Base-by-base conservation (phyloP, 2,797 vertebrate species). In the Hipposideros larvatus region DNA sequence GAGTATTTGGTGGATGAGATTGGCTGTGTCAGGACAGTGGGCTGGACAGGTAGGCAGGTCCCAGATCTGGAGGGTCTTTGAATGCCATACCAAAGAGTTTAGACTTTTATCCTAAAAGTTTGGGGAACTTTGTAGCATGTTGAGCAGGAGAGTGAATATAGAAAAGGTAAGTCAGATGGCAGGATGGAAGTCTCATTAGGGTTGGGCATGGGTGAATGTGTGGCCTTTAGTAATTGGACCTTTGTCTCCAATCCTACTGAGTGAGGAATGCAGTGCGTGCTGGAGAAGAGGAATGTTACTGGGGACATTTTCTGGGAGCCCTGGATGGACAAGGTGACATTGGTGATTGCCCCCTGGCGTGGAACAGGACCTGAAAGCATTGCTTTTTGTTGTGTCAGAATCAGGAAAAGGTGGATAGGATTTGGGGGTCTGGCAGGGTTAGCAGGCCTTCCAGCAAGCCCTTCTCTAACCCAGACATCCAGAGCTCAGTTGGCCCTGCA, bases 211-310 rank as follows among this genome's bases (percentile, higher is more conserved):
- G 79, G 84, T 74, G 43, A 59, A 14, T 43, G 18, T 65, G 31
- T 70, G 51, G 24, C 68, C 87, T 48, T 68, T 41, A 26, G 87
- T 82, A 48, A 77, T 10, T 87, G 83, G 63, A 71, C 63, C 87
- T 94, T 85, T 87, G 63, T 92, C 88, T 82, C 87, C 34, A 53
- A 70, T 92, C 28, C 41, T 66, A 9, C 73, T 26, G 37, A 48
- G 66, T 70, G n/a, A 96, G 41, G 51, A 73, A 48, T 34, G 66
- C 7, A 8, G 15, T 66, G 16, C n/a, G 1, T 55, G 75, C 59
- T 85, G 66, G 74, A 74, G 88, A 87, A 74, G 53, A n/a, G 48
- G 24, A 14, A 8, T 71, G 4, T 70, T 93, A 90, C 26, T 53
- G 59, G 15, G 48, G 31, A 28, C 73, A n/a, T 48, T 66, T 55